These are phyloP conservation scores for Penaeus monodon DNA, from an alignment of 2,888 invertebrate species.

Conservation along the genomic window DNA sequence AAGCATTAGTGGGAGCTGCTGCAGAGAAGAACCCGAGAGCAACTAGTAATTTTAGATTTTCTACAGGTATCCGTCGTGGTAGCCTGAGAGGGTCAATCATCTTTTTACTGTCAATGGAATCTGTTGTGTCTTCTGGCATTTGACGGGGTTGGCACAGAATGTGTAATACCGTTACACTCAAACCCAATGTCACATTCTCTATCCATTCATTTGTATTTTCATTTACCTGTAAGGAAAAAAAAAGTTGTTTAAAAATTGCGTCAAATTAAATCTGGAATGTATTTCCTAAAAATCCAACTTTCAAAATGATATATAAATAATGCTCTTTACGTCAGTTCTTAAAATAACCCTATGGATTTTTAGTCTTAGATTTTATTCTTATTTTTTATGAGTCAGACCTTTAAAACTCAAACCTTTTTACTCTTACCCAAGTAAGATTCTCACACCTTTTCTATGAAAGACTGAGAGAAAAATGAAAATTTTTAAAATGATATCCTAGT, in stretches of 20 bases:
- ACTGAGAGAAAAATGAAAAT: too few relatives aligned
- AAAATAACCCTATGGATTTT: too few relatives aligned
- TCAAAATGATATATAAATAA: too few relatives aligned
- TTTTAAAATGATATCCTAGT: too few relatives aligned
- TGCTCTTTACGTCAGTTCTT: too few relatives aligned
- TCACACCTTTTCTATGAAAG: too few relatives aligned
- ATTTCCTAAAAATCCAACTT: too few relatives aligned
- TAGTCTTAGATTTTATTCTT: too few relatives aligned
- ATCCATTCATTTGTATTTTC: slow-evolving; percentile 50
- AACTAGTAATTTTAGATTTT: slow-evolving; percentile 54
- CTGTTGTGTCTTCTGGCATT: slow-evolving; percentile 21
- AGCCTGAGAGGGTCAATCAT: slow-evolving; percentile 9
- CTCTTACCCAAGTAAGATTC: too few relatives aligned
- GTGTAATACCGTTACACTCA: slow-evolving; percentile 61
- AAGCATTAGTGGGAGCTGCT: slow-evolving; percentile 56
- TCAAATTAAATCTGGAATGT: too few relatives aligned
- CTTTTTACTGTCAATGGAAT: slow-evolving; percentile 36
- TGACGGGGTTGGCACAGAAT: slow-evolving; percentile 63
- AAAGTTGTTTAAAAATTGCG: neutral
- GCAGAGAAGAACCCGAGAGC: slow-evolving; percentile 64
- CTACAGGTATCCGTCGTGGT: slow-evolving; percentile 61
- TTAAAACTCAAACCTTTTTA: too few relatives aligned
- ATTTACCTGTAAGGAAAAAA: slow-evolving; percentile 36
- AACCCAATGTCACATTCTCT: slow-evolving; percentile 57
- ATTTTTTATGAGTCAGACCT: too few relatives aligned